phyloP scores from a whole-genome alignment of 2,113 vertebrate species.

The Orientallactaga bullata region DNA sequence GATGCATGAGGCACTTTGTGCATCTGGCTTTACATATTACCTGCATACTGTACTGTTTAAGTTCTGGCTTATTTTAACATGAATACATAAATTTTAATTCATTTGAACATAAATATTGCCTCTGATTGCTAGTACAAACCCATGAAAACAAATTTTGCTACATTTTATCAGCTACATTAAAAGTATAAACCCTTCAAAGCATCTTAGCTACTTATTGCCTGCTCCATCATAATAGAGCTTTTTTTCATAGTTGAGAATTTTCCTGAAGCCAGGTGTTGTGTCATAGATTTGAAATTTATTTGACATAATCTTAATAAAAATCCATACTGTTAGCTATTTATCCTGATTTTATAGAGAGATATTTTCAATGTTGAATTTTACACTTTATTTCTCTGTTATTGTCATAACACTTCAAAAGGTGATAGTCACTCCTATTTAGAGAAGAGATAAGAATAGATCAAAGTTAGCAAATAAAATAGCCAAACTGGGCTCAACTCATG shows the following conservation, averaged over 20 bases:
- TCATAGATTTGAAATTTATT: neutral
- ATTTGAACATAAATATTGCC: neutral
- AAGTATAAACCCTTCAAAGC: neutral
- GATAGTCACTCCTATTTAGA: neutral
- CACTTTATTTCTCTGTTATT: neutral
- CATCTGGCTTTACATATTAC: too few relatives aligned
- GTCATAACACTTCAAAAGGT: neutral
- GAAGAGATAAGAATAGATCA: neutral
- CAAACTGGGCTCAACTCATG: neutral
- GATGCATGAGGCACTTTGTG: too few relatives aligned
- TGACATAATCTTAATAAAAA: conserved; percentile 5
- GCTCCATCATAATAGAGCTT: neutral
- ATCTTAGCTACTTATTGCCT: neutral
- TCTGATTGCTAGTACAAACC: neutral
- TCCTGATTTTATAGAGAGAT: neutral
- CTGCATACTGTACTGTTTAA: neutral
- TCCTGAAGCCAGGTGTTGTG: neutral
- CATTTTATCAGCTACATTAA: neutral
- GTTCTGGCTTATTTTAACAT: neutral
- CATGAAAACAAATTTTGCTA: neutral
- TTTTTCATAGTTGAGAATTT: neutral
- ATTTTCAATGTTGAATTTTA: neutral
- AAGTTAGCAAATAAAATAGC: neutral
- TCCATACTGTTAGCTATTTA: neutral
- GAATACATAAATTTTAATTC: neutral